These are phyloP conservation scores for Urechis unicinctus DNA, from an alignment of 2,888 invertebrate species.

Conservation along the genomic window DNA sequence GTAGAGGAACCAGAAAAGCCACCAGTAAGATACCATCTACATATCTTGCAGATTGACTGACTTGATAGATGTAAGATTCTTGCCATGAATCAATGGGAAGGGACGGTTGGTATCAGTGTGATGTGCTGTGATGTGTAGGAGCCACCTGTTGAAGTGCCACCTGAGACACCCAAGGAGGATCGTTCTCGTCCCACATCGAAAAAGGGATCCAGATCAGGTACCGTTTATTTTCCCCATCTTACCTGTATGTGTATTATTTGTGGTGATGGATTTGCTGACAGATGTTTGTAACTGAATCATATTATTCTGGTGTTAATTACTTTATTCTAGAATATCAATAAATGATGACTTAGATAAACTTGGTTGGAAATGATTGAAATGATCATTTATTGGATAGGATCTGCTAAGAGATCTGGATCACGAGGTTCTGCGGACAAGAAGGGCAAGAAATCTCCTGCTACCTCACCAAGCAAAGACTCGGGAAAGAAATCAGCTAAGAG, in stretches of 20 bases:
- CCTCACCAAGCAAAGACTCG: conserved; percentile 8
- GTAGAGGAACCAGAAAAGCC: conserved; percentile 13
- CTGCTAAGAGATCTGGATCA: conserved; percentile 12
- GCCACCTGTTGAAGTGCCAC: conserved; percentile 9
- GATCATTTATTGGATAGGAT: conserved; percentile 1
- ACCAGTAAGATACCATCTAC: conserved; percentile 1
- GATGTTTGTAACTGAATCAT: background rate
- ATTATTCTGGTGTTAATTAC: no score
- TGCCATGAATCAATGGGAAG: no score
- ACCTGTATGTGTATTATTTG: background rate
- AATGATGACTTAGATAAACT: no score
- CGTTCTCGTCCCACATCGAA: conserved; percentile 16
- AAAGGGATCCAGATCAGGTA: conserved; percentile 27
- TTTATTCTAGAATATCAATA: no score
- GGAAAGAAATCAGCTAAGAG: conserved; percentile 7
- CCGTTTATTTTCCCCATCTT: no score
- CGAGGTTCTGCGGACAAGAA: conserved; percentile 11
- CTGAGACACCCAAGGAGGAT: conserved; percentile 4
- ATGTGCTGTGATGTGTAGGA: conserved; percentile 6
- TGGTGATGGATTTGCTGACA: background rate
- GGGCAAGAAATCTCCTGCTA: conserved; percentile 2
- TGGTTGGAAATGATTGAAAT: no score
- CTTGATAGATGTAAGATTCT: no score
- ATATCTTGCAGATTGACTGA: no score
- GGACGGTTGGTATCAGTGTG: no score